A percentile compares a stretch with the other conserved stretches of the same genome.
Conservation (phyloP, 2,888 invertebrate species). For the Mesorhabditis belari region DNA sequence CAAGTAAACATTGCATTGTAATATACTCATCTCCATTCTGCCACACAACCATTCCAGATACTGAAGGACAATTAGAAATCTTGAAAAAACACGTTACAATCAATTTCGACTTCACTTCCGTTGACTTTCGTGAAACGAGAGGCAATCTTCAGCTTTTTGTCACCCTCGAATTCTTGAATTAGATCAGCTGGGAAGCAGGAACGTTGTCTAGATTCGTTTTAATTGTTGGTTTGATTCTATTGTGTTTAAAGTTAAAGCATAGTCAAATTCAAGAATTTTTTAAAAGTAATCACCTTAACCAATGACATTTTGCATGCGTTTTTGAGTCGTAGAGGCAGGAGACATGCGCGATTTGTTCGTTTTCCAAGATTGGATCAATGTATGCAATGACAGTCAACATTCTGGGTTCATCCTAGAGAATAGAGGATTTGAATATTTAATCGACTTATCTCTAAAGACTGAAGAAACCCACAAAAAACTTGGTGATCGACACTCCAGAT, state of each 20-base stretch:
- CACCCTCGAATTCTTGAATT: slow-evolving; percentile 11
- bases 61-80: slow-evolving; percentile 7
- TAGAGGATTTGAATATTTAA: not conserved
- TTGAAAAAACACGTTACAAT: slow-evolving; percentile 10
- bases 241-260: not conserved
- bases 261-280: not conserved
- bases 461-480: slow-evolving; percentile 23
- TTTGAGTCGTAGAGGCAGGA: slow-evolving; percentile 26
- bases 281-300: slow-evolving; percentile 21
- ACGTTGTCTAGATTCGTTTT: slow-evolving; percentile 15
- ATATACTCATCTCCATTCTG: slow-evolving; percentile 41
- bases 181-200: slow-evolving; percentile 31
- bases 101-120: slow-evolving; percentile 13
- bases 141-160: slow-evolving; percentile 10
- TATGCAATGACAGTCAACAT: slow-evolving; percentile 35
- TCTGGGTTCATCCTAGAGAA: slow-evolving; percentile 30
- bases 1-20: slow-evolving; percentile 25
- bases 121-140: slow-evolving; percentile 20
- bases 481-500: slow-evolving; percentile 13
- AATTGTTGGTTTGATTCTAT: too few relatives aligned
- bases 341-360: slow-evolving; percentile 37
- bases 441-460: not conserved
- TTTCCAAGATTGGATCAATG: slow-evolving; percentile 27
- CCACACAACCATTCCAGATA: slow-evolving; percentile 33
- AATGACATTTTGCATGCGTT: slow-evolving; percentile 25